phyloP scores from a whole-genome alignment of 2,797 vertebrate genomes.

The Galago senegalensis region DNA sequence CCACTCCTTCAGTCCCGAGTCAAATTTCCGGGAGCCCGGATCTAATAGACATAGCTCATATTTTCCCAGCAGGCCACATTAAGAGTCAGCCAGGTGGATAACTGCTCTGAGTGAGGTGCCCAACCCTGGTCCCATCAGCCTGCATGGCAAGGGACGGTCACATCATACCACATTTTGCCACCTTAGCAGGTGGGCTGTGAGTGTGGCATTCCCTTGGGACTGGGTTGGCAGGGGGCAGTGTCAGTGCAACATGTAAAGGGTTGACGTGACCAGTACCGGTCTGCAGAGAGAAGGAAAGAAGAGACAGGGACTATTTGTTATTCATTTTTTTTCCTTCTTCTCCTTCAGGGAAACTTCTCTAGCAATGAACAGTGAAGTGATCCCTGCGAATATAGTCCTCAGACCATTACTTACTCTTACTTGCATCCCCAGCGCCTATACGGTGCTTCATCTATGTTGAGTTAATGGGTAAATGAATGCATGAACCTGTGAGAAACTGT shows the following conservation, averaged over 20 bases:
- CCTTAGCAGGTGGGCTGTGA: background rate
- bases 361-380: background rate
- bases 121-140: background rate
- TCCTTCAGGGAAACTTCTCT: background rate
- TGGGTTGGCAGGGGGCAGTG: background rate
- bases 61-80: background rate
- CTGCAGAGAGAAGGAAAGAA: conserved; percentile 20
- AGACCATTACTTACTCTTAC: background rate
- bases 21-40: background rate
- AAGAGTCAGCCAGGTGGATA: background rate
- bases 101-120: background rate
- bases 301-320: background rate
- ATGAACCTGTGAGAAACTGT: conserved; percentile 22
- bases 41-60: background rate
- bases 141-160: background rate
- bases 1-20: background rate
- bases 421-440: background rate
- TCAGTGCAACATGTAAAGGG: background rate
- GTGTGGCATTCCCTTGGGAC: background rate
- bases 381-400: background rate
- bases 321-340: background rate
- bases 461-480: background rate
- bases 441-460: background rate
- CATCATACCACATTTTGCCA: background rate
- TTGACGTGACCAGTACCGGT: background rate